Evolutionary conservation across 1,140 invertebrate species (phyloP).

Genomic region (Himalopsyche phryganea): DNA sequence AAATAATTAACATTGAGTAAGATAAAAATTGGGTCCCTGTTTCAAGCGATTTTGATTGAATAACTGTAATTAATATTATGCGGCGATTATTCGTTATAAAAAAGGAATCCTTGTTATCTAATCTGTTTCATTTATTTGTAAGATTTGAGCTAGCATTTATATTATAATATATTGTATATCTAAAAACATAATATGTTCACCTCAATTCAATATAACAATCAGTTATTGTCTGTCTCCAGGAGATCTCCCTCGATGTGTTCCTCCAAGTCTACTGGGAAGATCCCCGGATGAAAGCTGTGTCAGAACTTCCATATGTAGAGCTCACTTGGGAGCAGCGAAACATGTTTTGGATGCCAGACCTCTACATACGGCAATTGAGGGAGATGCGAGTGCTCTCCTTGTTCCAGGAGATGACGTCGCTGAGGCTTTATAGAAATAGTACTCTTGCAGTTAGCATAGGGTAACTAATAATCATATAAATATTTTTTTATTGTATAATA

Average conservation of each 20-base stretch:
- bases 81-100: too few species aligned
- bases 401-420: conserved; percentile 57
- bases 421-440: conserved; percentile 55
- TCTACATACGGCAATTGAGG: conserved; percentile 59
- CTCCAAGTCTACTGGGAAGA: conserved; percentile 60
- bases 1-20: too few species aligned
- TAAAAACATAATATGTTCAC: too few species aligned
- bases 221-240: conserved; percentile 39
- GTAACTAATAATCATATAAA: conserved; percentile 38
- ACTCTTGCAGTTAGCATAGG: conserved; percentile 59
- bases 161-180: too few species aligned
- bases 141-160: too few species aligned
- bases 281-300: conserved; percentile 45
- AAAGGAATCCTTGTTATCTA: too few species aligned
- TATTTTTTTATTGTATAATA: too few species aligned
- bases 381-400: conserved; percentile 57
- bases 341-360: conserved; percentile 56
- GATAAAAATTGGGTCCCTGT: too few species aligned
- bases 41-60: too few species aligned
- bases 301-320: conserved; percentile 51
- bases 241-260: conserved; percentile 60
- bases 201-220: too few species aligned
- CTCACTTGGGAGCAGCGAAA: conserved; percentile 58
- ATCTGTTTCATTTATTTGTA: too few species aligned
- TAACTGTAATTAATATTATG: too few species aligned